These are phyloP conservation scores for Leucophenga maculata DNA, from an alignment of 2,888 invertebrate genomes.

Conservation along the genomic window DNA sequence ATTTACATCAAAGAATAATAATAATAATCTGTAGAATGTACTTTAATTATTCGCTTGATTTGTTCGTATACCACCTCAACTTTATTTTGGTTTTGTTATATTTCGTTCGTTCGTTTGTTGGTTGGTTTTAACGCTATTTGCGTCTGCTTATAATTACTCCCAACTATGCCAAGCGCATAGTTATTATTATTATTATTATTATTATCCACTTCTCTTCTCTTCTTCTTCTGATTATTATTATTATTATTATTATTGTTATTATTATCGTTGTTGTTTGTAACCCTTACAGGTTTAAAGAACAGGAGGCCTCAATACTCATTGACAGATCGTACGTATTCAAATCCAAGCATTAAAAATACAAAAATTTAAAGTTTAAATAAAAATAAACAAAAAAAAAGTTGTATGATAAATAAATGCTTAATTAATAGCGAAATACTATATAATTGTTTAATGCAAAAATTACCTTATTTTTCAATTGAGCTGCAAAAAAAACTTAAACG, in stretches of 20 bases:
- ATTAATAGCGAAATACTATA: background rate
- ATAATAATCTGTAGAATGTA: no score
- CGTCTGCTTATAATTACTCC: background rate
- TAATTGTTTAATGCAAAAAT: no score
- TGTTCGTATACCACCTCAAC: no score
- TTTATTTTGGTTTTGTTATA: background rate
- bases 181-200: slow-evolving; percentile 13
- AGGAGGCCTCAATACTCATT: slow-evolving; percentile 72
- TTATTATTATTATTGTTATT: slow-evolving; percentile 51
- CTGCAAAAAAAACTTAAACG: background rate
- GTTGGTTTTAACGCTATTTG: background rate
- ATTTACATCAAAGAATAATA: no score
- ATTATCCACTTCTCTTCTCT: slow-evolving; percentile 15
- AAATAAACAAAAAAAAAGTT: slow-evolving; percentile 8
- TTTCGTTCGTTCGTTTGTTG: background rate
- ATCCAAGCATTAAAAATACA: slow-evolving; percentile 23
- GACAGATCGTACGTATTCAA: slow-evolving; percentile 73
- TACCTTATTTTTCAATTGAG: no score
- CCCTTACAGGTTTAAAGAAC: slow-evolving; percentile 73
- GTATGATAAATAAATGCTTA: background rate
- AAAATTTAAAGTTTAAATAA: slow-evolving; percentile 23
- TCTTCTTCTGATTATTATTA: slow-evolving; percentile 4
- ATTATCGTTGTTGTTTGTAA: slow-evolving; percentile 65
- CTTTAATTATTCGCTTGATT: no score
- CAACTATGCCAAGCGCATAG: background rate